Conservation (phyloP, 2,113 vertebrate genomes). For the Tachysurus vachellii region DNA sequence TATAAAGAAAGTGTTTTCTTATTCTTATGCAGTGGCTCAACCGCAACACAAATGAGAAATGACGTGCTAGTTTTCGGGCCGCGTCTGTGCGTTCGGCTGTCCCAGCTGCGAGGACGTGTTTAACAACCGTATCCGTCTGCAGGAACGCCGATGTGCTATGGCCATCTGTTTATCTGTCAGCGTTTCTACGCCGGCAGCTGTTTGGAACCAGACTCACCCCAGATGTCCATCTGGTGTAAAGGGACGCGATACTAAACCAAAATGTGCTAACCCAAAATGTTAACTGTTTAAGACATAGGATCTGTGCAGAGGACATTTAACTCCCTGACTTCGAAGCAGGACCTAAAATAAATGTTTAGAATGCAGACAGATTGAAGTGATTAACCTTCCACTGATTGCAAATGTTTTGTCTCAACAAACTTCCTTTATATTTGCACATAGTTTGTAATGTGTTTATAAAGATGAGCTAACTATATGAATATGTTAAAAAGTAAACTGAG, state of each 20-base stretch:
- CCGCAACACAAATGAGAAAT: conserved; percentile 13
- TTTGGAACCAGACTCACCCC: conserved; percentile 21
- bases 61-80: background rate
- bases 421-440: background rate
- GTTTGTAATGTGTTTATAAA: background rate
- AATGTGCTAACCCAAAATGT: conserved; percentile 10
- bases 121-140: conserved; percentile 25
- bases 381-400: background rate
- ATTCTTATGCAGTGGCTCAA: conserved; percentile 9
- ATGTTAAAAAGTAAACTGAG: background rate
- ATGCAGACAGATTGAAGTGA: conserved; percentile 1
- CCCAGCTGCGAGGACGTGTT: conserved; percentile 38
- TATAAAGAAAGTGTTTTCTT: background rate
- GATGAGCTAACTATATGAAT: background rate
- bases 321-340: background rate
- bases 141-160: conserved; percentile 16
- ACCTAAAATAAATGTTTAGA: conserved; percentile 6
- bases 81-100: background rate
- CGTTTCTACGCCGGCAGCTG: conserved; percentile 28
- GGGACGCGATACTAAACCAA: conserved; percentile 1
- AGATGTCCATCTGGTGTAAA: conserved; percentile 37
- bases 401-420: background rate
- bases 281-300: conserved; percentile 23
- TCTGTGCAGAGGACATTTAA: background rate
- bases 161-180: conserved; percentile 45